Evolutionary conservation across 1,140 invertebrate species (phyloP).

Genomic region (Drosophila santomea): DNA sequence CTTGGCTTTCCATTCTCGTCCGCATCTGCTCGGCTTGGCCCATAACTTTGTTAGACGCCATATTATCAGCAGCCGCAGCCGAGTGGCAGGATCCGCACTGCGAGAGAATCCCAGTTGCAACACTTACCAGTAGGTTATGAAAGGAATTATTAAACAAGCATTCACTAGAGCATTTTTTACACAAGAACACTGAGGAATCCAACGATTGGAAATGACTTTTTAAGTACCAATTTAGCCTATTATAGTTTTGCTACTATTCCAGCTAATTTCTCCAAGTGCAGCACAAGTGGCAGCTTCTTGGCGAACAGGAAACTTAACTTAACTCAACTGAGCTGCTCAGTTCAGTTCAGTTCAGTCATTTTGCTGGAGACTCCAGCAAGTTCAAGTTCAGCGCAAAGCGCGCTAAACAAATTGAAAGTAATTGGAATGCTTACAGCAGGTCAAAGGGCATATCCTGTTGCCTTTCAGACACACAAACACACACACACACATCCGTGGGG

Average conservation of each 20-base stretch:
- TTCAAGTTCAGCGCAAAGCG: slow-evolving; percentile 52
- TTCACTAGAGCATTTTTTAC: too few relatives aligned
- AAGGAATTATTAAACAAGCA: too few relatives aligned
- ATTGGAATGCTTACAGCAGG: slow-evolving; percentile 54
- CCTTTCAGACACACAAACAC: background rate
- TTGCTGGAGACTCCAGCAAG: slow-evolving; percentile 17
- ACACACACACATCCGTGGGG: slow-evolving; percentile 6
- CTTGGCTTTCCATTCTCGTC: slow-evolving; percentile 52
- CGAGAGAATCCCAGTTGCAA: background rate
- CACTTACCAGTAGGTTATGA: too few relatives aligned
- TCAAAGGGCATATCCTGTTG: slow-evolving; percentile 1
- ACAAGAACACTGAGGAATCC: too few relatives aligned
- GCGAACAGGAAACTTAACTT: slow-evolving; percentile 23
- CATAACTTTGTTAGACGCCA: slow-evolving; percentile 58
- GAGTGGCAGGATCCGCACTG: slow-evolving; percentile 20
- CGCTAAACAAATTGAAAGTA: slow-evolving; percentile 60
- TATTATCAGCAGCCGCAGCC: slow-evolving; percentile 52
- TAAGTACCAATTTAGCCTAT: too few relatives aligned
- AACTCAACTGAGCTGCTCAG: slow-evolving; percentile 10
- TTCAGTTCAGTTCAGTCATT: slow-evolving; percentile 7
- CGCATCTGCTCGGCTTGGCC: slow-evolving; percentile 43
- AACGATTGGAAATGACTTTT: too few relatives aligned
- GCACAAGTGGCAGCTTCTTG: slow-evolving; percentile 23
- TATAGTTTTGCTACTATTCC: too few relatives aligned
- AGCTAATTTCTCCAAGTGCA: slow-evolving; percentile 2